phyloP scores from a whole-genome alignment of 2,797 vertebrate species.

The Tiaroga cobitis region DNA sequence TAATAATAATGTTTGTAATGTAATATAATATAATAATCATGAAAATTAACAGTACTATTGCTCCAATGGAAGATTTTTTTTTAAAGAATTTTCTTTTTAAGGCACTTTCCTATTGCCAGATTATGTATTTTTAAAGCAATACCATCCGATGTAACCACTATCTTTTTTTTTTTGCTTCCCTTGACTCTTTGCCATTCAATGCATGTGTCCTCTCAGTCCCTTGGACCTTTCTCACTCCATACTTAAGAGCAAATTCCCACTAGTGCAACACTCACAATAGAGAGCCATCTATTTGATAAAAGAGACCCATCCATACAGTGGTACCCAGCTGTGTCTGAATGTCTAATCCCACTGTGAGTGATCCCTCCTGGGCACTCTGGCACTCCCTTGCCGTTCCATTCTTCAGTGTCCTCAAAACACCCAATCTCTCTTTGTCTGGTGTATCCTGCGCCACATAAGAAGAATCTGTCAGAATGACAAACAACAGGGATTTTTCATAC shows the following conservation, averaged over 20 bases:
- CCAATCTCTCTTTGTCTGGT: conserved; percentile 27
- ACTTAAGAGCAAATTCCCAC: conserved; percentile 55
- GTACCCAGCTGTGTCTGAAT: conserved; percentile 53
- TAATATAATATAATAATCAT: no score
- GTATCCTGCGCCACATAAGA: neutral
- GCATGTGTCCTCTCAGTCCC: conserved; percentile 45
- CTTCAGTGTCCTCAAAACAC: conserved; percentile 33
- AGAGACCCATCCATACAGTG: conserved; percentile 50
- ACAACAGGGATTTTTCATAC: conserved; percentile 39
- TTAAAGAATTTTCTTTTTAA: conserved; percentile 2
- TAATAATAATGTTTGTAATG: neutral
- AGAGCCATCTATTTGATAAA: conserved; percentile 58
- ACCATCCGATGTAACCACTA: conserved; percentile 1
- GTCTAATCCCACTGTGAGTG: conserved; percentile 56
- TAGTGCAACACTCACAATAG: conserved; percentile 54
- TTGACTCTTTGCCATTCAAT: conserved; percentile 27
- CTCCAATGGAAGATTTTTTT: no score
- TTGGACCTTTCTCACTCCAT: conserved; percentile 40
- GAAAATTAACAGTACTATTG: neutral
- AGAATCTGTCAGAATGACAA: conserved; percentile 58
- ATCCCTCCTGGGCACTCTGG: conserved; percentile 48
- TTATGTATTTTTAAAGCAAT: conserved; percentile 40
- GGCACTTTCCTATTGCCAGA: neutral
- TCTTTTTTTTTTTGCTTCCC: neutral
- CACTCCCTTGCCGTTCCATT: conserved; percentile 29